Evolutionary conservation across 2,113 vertebrate genomes (phyloP).

Genomic region (Pachypanchax playfairii): DNA sequence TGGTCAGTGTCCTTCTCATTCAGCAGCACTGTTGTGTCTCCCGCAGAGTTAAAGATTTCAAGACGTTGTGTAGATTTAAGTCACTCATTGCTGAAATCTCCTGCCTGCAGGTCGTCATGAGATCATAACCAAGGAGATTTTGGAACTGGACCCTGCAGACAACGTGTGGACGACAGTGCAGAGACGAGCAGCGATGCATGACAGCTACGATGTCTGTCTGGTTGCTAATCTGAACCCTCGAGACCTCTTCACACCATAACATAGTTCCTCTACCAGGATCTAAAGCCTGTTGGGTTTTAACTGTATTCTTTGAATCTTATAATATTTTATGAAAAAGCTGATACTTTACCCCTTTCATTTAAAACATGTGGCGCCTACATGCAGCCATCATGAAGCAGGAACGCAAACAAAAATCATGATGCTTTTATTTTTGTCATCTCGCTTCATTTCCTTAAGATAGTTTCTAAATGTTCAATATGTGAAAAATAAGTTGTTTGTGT

Average conservation of each 20-base stretch:
- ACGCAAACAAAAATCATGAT: too few relatives aligned
- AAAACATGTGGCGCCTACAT: too few relatives aligned
- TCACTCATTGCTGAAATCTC: slow-evolving; percentile 4
- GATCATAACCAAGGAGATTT: slow-evolving; percentile 90
- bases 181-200: slow-evolving; percentile 85
- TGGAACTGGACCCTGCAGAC: slow-evolving; percentile 87
- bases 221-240: slow-evolving; percentile 90
- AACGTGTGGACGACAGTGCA: slow-evolving; percentile 89
- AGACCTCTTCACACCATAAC: slow-evolving; percentile 83
- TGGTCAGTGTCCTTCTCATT: slow-evolving; percentile 73
- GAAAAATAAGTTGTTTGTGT: too few relatives aligned
- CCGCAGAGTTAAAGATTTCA: slow-evolving; percentile 1
- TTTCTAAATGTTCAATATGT: too few relatives aligned
- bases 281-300: not conserved
- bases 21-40: not conserved
- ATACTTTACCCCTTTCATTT: too few relatives aligned
- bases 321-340: not conserved
- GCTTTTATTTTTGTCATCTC: too few relatives aligned
- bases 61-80: slow-evolving; percentile 33
- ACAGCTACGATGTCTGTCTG: slow-evolving; percentile 90
- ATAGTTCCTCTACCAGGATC: slow-evolving; percentile 44
- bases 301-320: not conserved
- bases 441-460: too few relatives aligned
- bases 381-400: too few relatives aligned
- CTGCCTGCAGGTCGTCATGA: slow-evolving; percentile 86